Evolutionary conservation across 2,113 vertebrate species (phyloP), one percentile per base, ranked within the genome.

Genomic region (Genyomyrus donnyi): DNA sequence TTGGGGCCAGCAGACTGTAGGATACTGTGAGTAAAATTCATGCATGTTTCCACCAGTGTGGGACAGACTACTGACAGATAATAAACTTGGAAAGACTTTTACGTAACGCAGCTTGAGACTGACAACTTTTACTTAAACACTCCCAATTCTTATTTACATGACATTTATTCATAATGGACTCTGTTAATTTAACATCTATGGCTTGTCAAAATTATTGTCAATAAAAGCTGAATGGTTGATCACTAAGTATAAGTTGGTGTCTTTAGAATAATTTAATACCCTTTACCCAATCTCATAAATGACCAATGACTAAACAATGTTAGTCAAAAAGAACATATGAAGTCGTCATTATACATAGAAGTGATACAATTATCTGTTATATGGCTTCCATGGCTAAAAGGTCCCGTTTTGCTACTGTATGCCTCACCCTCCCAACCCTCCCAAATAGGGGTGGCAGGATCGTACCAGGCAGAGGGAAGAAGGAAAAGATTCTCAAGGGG

Each of bases 401-500:
- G 62, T 27, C n/a, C 62, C 10, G 5, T 70, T 13, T 31, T 11
- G n/a, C 10, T 3, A n/a, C n/a, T n/a, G n/a, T n/a, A 70, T 31
- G 62, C 10, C 10, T 10, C 62, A 70, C 27, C 62, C 62, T 70
- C 62, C 62, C 9, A 70, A 70, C 10, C 62, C n/a, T 70, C 62
- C 62, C n/a, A 70, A 70, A 70, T 70, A 70, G n/a, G n/a, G 62
- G 62, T 4, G 66, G 13, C 74, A 8, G 35, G 24, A 31, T 70
- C 31, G 42, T 80, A 80, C 74, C 74, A 39, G 74, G 98, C 91
- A 99, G 85, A 0, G 98, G 98, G 86, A 99, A 99, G 94, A 99
- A 99, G 94, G 98, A 99, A 96, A 99, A 99, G 91, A 99, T 97
- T 6, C 97, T 94, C 89, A 99, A 95, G 1, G 98, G 98, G 90